Percentiles rank a stretch among this genome's conserved stretches.
phyloP scores from a whole-genome alignment of 2,888 invertebrate genomes.

The Reticulitermes lucifugus region DNA sequence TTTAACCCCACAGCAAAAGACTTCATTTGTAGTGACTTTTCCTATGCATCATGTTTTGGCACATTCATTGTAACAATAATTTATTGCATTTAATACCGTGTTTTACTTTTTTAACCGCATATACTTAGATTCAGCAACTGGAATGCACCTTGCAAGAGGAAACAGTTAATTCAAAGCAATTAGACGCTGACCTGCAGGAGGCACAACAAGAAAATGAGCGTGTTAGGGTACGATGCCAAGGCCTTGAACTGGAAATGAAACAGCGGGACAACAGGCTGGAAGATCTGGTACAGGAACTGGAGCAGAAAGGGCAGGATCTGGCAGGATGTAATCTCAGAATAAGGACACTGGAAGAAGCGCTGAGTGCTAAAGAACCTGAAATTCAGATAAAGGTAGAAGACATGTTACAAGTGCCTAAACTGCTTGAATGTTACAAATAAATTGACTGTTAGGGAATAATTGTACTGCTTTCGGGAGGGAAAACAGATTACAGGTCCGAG shows the following conservation, averaged over 20 bases:
- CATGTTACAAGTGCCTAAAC: too few relatives aligned
- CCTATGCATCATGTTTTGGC: too few relatives aligned
- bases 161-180: conserved; percentile 37
- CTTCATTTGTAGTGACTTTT: too few relatives aligned
- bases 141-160: conserved; percentile 40
- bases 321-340: conserved; percentile 60
- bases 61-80: too few relatives aligned
- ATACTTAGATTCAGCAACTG: conserved; percentile 44
- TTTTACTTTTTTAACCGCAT: not conserved
- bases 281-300: conserved; percentile 56
- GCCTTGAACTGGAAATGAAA: conserved; percentile 30
- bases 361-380: conserved; percentile 57
- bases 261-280: conserved; percentile 55
- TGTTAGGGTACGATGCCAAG: conserved; percentile 23
- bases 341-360: conserved; percentile 59
- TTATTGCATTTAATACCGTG: too few relatives aligned
- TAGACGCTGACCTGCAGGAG: conserved; percentile 42
- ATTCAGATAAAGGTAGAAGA: conserved; percentile 55
- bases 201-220: conserved; percentile 25
- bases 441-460: too few relatives aligned
- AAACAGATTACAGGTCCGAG: too few relatives aligned
- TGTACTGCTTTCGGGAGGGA: too few relatives aligned
- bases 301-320: conserved; percentile 56
- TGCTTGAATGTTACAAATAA: too few relatives aligned
- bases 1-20: too few relatives aligned